phyloP scores from a whole-genome alignment of 2,888 invertebrate species.

The Drosophila longiperda region DNA sequence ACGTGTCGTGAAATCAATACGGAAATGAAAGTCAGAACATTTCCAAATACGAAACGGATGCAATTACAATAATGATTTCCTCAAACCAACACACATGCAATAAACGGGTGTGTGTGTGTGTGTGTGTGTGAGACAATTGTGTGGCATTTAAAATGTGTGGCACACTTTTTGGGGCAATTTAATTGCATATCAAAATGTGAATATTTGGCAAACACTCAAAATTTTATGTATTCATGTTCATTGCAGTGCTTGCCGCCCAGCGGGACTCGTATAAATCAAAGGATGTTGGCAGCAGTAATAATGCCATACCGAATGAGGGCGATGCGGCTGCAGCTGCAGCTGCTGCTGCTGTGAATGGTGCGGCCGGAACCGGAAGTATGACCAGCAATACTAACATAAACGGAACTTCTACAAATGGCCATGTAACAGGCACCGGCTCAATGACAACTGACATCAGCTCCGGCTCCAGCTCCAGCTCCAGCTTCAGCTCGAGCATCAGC shows the following conservation, averaged over 20 bases:
- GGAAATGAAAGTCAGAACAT: slow-evolving; percentile 40
- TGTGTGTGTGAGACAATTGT: slow-evolving; percentile 23
- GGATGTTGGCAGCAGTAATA: slow-evolving; percentile 79
- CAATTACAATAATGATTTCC: slow-evolving; percentile 55
- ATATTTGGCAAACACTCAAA: neutral
- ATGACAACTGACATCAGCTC: slow-evolving; percentile 66
- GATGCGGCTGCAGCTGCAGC: slow-evolving; percentile 39
- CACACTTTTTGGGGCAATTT: slow-evolving; percentile 10
- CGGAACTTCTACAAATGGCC: slow-evolving; percentile 70
- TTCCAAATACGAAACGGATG: slow-evolving; percentile 45
- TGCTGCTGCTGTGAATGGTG: slow-evolving; percentile 50
- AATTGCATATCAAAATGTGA: slow-evolving; percentile 6
- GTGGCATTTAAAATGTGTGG: slow-evolving; percentile 8
- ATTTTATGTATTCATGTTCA: slow-evolving; percentile 7
- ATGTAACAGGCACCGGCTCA: slow-evolving; percentile 34
- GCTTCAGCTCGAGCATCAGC: slow-evolving; percentile 24
- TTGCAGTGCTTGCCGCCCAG: slow-evolving; percentile 83
- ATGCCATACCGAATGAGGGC: slow-evolving; percentile 71
- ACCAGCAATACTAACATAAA: slow-evolving; percentile 48
- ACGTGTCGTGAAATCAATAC: slow-evolving; percentile 39
- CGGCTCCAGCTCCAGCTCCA: slow-evolving; percentile 29
- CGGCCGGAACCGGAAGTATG: slow-evolving; percentile 63
- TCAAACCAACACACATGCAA: slow-evolving; percentile 11
- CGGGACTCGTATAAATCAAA: slow-evolving; percentile 84
- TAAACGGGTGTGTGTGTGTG: neutral